Conservation (phyloP, 2,888 invertebrate species). For the Leptarthrus brevirostris region DNA sequence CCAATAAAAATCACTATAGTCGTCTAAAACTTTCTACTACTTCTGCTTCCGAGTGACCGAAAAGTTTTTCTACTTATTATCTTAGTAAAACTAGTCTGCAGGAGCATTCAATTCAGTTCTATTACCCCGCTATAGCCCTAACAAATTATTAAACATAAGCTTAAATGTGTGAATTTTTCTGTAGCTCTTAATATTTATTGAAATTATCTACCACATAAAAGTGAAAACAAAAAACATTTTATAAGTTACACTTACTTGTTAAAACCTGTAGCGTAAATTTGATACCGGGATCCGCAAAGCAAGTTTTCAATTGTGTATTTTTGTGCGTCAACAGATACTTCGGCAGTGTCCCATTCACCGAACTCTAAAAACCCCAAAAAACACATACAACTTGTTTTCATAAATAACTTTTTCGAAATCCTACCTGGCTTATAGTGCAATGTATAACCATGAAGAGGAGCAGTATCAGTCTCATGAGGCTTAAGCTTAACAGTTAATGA, state of each 20-base stretch:
- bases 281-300: constrained; percentile 93
- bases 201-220: no score
- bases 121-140: no score
- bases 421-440: constrained; percentile 85
- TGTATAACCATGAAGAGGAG: constrained; percentile 92
- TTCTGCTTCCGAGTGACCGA: no score
- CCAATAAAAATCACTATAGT: no score
- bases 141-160: no score
- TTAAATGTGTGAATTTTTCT: no score
- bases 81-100: no score
- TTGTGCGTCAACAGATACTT: constrained; percentile 80
- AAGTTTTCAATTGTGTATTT: constrained; percentile 88
- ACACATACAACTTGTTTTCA: background rate
- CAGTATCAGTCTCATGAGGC: constrained; percentile 81
- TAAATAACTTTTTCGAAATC: background rate
- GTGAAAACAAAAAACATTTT: no score
- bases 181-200: no score
- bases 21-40: no score
- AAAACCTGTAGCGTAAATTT: constrained; percentile 91
- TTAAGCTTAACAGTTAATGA: constrained; percentile 79
- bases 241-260: constrained; percentile 75
- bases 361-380: constrained; percentile 72
- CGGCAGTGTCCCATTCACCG: constrained; percentile 92
- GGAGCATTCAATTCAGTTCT: no score
- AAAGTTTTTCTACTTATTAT: no score